These are phyloP conservation scores for Eulemur mongoz DNA, from an alignment of 2,797 vertebrate species.

Conservation along the genomic window DNA sequence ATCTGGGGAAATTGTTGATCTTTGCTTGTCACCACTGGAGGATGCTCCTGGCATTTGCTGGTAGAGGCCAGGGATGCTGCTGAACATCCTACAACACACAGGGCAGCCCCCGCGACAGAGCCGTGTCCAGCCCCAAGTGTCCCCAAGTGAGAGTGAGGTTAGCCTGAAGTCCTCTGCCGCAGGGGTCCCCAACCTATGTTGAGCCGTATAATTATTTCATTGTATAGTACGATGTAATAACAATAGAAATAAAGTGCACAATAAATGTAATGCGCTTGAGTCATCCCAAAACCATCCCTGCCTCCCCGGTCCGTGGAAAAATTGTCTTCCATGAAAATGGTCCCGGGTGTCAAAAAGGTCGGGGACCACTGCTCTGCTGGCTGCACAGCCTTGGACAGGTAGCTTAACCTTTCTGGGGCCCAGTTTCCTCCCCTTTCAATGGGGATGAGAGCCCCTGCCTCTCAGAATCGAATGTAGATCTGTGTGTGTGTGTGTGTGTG, in stretches of 20 bases:
- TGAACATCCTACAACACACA: accelerated
- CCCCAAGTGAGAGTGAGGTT: accelerated
- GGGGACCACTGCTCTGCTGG: background rate
- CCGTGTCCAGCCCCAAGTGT: accelerated
- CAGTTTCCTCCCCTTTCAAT: background rate
- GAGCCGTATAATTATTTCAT: no score
- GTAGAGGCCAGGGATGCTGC: background rate
- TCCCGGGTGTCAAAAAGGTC: no score
- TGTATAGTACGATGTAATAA: no score
- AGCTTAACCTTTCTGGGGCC: background rate
- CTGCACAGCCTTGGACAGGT: background rate
- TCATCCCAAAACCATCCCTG: no score
- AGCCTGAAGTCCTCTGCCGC: background rate
- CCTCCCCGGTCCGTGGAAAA: no score
- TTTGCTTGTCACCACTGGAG: no score
- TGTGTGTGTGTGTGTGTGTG: no score
- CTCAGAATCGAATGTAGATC: background rate
- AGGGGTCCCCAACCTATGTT: no score
- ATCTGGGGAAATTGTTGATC: background rate
- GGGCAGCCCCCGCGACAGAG: accelerated
- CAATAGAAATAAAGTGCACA: no score
- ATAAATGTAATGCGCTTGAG: no score
- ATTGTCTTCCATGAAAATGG: no score
- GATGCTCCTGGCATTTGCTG: background rate
- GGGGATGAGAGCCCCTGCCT: background rate